Conservation (phyloP, 2,113 vertebrate genomes). For the Ivindomyrus marchei region DNA sequence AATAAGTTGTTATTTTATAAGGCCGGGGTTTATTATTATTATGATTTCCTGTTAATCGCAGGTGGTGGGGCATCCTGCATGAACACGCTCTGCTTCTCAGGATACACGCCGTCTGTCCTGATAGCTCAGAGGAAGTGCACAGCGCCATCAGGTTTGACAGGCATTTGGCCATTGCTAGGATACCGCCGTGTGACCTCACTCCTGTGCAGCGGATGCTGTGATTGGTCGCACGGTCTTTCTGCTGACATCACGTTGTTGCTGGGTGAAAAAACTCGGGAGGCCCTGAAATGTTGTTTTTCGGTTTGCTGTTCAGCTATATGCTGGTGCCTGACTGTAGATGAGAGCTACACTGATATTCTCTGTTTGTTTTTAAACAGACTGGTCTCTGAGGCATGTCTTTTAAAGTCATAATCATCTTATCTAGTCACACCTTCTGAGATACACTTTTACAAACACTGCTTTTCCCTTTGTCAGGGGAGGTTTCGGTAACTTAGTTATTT, state of each 20-base stretch:
- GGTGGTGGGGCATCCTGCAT: not conserved
- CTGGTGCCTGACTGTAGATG: not conserved
- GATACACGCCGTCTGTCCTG: slow-evolving; percentile 1
- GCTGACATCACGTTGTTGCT: slow-evolving; percentile 32
- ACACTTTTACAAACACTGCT: not conserved
- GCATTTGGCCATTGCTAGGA: slow-evolving; percentile 24
- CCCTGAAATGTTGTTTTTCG: slow-evolving; percentile 25
- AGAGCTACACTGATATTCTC: not conserved
- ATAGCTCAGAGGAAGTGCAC: slow-evolving; percentile 17
- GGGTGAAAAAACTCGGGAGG: slow-evolving; percentile 23
- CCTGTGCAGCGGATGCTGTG: slow-evolving; percentile 9
- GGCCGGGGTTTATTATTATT: not conserved
- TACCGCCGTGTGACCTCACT: slow-evolving; percentile 25
- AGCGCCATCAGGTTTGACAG: slow-evolving; percentile 14
- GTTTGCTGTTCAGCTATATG: slow-evolving; percentile 17
- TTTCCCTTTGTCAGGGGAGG: not conserved
- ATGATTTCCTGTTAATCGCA: not conserved
- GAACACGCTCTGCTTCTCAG: slow-evolving; percentile 4
- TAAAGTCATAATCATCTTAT: not conserved
- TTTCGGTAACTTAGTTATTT: not conserved
- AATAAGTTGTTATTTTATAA: not conserved
- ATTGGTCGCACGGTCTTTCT: slow-evolving; percentile 24
- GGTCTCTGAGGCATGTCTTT: not conserved
- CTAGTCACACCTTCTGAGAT: not conserved
- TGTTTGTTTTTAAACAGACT: not conserved